Evolutionary conservation across 2,888 invertebrate genomes (phyloP), one percentile per base, ranked within the genome.

Genomic region (Cephus runcator): DNA sequence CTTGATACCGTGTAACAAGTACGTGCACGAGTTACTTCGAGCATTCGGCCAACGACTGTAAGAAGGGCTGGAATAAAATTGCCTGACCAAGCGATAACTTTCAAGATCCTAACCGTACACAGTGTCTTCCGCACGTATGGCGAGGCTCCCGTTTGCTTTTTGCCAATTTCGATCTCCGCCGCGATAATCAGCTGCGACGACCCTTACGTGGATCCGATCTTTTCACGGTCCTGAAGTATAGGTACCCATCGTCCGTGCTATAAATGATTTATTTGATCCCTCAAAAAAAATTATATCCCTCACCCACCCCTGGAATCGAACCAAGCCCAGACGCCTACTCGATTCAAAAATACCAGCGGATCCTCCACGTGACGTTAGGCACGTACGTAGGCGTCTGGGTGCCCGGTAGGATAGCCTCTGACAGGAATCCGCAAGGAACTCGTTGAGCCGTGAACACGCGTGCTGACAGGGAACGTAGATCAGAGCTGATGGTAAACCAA

Each of bases 391-490:
- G 56, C 23, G 56, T 56, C 56, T 23, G 2, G 1, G 23, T 23
- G 56, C 23, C 56, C 56, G 56, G 56, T 23, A 56, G 23, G 9
- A 23, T 23, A 23, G 56, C 6, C 56, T 23, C 71, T 31, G 71
- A 34, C 34, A 33, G 33, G 31, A 68, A 76, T 79, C 75, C 77
- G 75, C 77, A 81, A 80, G 80, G 73, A 79, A 76, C 75, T 40
- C 81, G 80, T 74, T 79, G 79, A 75, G 79, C 73, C 82, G 76
- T 80, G 83, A 85, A 84, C 85, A 85, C 86, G 86, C 86, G 85
- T 81, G 85, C 84, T 85, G 87, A 85, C 88, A 83, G 85, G 80
- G 83, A 80, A 81, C 82, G 84, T 56, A 85, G 87, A 88, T 88
- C 81, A 83, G 85, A 81, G 82, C 23, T 1, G 88, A 87, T 85